These are phyloP conservation scores for Myopa tessellatipennis DNA, from an alignment of 2,888 invertebrate genomes.

Conservation along the genomic window DNA sequence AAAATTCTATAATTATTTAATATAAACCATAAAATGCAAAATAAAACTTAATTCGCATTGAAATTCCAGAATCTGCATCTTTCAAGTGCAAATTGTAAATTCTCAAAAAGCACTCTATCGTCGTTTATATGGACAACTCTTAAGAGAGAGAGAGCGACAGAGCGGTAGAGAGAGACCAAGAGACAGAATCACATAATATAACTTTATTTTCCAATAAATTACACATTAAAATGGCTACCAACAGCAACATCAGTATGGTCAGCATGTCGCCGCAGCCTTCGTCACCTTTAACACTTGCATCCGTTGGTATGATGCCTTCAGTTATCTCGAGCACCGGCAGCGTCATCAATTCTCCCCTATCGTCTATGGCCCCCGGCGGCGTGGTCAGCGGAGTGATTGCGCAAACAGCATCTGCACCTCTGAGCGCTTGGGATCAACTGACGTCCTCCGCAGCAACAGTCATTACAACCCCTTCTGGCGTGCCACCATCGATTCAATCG, in stretches of 20 bases:
- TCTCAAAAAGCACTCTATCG: no score
- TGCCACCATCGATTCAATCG: slow-evolving; percentile 41
- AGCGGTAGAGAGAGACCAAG: no score
- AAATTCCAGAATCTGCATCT: no score
- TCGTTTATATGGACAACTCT: no score
- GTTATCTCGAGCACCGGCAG: slow-evolving; percentile 60
- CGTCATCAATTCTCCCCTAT: slow-evolving; percentile 52
- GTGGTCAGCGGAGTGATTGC: slow-evolving; percentile 35
- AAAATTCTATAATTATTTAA: no score
- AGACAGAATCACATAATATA: no score
- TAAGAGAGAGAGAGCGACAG: no score
- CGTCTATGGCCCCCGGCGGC: slow-evolving; percentile 41
- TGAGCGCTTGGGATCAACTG: slow-evolving; percentile 68
- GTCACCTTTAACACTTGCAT: slow-evolving; percentile 40
- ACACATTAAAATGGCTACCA: slow-evolving; percentile 56
- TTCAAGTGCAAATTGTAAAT: no score
- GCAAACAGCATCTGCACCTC: slow-evolving; percentile 53
- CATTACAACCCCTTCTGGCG: slow-evolving; percentile 47
- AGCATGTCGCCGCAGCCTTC: slow-evolving; percentile 44
- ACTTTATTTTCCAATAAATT: not conserved
- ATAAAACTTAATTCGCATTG: no score
- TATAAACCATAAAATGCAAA: no score
- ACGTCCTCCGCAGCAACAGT: slow-evolving; percentile 58
- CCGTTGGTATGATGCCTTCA: slow-evolving; percentile 52
- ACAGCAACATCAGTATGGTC: slow-evolving; percentile 54